Conservation (phyloP, 1,140 invertebrate species). For the Rhizoglyphus robini region DNA sequence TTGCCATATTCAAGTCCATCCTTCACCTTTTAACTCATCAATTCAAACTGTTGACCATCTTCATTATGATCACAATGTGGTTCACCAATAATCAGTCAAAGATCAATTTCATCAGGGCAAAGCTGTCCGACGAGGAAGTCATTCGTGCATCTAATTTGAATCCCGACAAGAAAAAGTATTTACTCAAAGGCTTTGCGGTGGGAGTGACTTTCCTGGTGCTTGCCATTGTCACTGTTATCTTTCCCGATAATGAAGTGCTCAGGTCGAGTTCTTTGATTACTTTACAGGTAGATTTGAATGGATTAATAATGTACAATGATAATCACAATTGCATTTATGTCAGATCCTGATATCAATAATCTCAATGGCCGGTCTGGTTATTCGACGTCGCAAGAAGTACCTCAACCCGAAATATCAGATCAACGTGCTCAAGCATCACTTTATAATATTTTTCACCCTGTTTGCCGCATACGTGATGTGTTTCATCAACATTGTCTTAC, state of each 20-base stretch:
- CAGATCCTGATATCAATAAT: background rate
- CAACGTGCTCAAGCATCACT: constrained; percentile 4
- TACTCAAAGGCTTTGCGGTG: constrained; percentile 47
- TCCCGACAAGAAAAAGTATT: constrained; percentile 31
- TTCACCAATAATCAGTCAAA: constrained; percentile 21
- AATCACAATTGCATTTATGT: background rate
- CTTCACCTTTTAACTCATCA: constrained; percentile 20
- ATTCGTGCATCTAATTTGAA: background rate
- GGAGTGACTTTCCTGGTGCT: constrained; percentile 45
- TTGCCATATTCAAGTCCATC: constrained; percentile 11
- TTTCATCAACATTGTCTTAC: background rate
- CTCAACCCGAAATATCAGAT: constrained; percentile 18
- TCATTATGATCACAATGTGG: constrained; percentile 24
- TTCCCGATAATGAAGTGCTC: constrained; percentile 8
- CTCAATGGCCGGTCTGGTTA: constrained; percentile 15
- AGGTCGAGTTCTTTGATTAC: background rate
- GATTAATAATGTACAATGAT: background rate
- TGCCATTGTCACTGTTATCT: constrained; percentile 43
- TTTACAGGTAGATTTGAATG: constrained; percentile 19
- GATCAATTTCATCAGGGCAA: constrained; percentile 1
- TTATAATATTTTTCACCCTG: constrained; percentile 13
- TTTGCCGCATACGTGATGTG: background rate
- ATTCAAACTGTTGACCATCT: constrained; percentile 21
- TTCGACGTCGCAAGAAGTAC: background rate
- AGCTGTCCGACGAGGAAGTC: constrained; percentile 7